Evolutionary conservation across 2,888 invertebrate species (phyloP), one percentile per base, ranked within the genome.

Genomic region (Pharmacophagus antenor): DNA sequence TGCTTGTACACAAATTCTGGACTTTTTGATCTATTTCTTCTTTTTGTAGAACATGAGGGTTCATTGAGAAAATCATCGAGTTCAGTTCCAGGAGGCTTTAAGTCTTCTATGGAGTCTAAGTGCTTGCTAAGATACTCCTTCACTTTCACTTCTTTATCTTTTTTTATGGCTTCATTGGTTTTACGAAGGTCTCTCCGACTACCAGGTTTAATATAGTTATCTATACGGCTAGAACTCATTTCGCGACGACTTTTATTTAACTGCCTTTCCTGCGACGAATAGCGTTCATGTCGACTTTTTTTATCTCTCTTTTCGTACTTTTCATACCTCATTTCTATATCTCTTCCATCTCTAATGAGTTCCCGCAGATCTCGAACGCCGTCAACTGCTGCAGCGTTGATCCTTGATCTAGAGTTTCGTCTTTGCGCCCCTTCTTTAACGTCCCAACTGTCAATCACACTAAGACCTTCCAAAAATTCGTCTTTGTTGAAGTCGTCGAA

Each of bases 391-490:
- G 82, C 74, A 1, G 71, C 58, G n/a, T n/a, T n/a, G 48, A 79
- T 71, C 10, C 63, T 61, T 21, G 62, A 17, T 22, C 76, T 71
- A 3, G 69, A 60, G n/a, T 56, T 52, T 31, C 66, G 66, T 25
- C 55, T 65, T 41, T 64, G 68, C 18, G 59, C 65, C 1, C 70
- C 72, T 15, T 70, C 73, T 27, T 73, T 74, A 31, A 81, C 87
- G 50, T 84, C 80, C 88, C 88, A 88, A 68, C 84, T 87, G 64
- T 90, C 90, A 53, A 90, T 82, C 56, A 90, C 88, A 78, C 85
- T 88, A 27, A 90, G 81, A 68, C 89, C 88, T 69, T 85, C 79
- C 69, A 90, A 87, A 70, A 90, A 89, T 27, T 89, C 88, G 8
- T 85, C 88, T 67, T 83, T 89, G 60, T 65, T 75, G 70, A 90